Evolutionary conservation across 2,797 vertebrate genomes (phyloP), one percentile per base, ranked within the genome.

Genomic region (Sparus aurata): DNA sequence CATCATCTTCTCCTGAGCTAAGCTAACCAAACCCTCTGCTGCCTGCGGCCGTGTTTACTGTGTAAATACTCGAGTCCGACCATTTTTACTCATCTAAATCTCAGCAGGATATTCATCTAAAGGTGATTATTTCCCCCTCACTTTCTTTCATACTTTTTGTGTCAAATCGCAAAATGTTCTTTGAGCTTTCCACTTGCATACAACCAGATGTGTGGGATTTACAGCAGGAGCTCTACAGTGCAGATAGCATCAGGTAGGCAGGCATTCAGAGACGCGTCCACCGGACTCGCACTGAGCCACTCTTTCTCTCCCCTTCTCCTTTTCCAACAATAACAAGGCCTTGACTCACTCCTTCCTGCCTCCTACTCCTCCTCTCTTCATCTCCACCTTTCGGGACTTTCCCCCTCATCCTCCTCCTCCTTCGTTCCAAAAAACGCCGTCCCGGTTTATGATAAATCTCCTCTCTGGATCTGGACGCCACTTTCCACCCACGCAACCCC

Each of bases 371-470:
- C 27, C 27, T 76, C 69, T 81, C 88, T 83, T 87, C 64, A 66
- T 86, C 78, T 82, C 85, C 86, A 85, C 82, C 74, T 91, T 91
- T 70, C 0, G 76, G 87, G 89, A 89, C 73, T 91, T 91, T 86
- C 89, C 90, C 64, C 50, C 55, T 75, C 65, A 43, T 77, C 66
- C 46, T 75, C 50, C 55, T 75, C 65, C 46, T 77, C 66, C 46
- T 75, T 75, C 52, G 9, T 27, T 75, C 75, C 82, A 60, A 34
- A 60, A 68, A 27, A 27, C 5, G 0, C 38, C 1, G 5, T 75
- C 63, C 66, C 52, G 80, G 47, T 86, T 84, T 65, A 71, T 84
- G 80, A 85, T 82, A 69, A 83, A 87, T 87, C 65, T 71, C 63
- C 69, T 41, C 65, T 66, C 60, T 74, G 65, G 52, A 82, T 65